Evolutionary conservation across 2,888 invertebrate genomes (phyloP), one percentile per base, ranked within the genome.

Genomic region (Cosmia pyralina): DNA sequence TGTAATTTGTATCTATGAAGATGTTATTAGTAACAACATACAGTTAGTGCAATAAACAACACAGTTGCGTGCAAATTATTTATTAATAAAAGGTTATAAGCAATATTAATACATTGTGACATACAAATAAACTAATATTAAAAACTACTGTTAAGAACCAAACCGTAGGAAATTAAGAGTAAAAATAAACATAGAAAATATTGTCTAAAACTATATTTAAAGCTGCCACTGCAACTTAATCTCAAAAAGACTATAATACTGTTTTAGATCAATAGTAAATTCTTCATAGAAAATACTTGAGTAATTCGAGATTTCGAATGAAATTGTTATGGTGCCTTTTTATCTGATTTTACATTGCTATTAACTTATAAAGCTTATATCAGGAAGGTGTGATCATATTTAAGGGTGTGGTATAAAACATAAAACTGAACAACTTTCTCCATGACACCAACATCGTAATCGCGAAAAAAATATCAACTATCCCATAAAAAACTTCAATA

Each of bases 31-130:
- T 88, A 76, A 38, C 75, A 85, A 82, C 81, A 72, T 88, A 91
- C 90, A 84, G 87, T 93, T 91, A 92, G 88, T 88, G 81, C 78
- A 90, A 92, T 86, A 87, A 91, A 90, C 88, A 88, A 89, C 84
- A 87, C 82, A 79, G 41, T 69, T 82, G 82, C 85, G 75, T 86
- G 86, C 84, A 85, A 83, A 87, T 85, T 82, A 76, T 88, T 86
- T 85, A 87, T 86, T 86, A 82, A 85, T 81, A 77, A 78, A 83
- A 83, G 75, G 57, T 79, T 80, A 78, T 75, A 81, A 74, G 80
- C 73, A 74, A 75, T 75, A 78, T 75, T 71, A 80, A 66, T 73
- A 82, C 72, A 82, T 46, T 75, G 60, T 63, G 67, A 58, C 62
- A 66, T 82, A 81, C 13, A 79, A 79, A 68, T 75, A 82, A 77